A percentile compares a stretch with the other conserved stretches of the same genome.
Evolutionary conservation across 2,888 invertebrate genomes (phyloP).

Genomic region (Tinea trinotella): DNA sequence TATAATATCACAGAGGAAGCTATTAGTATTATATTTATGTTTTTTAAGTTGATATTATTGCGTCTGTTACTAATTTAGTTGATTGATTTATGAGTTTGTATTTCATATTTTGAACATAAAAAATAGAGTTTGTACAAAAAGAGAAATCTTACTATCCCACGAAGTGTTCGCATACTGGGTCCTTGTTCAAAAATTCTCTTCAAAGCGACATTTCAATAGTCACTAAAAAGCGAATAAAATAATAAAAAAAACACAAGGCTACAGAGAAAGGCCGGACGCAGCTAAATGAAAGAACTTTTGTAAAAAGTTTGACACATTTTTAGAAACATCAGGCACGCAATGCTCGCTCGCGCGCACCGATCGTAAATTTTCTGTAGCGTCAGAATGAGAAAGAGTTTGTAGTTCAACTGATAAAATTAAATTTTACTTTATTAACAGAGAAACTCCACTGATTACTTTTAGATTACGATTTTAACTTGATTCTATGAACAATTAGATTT

Average conservation of each 20-base stretch:
- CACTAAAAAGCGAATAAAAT: constrained; percentile 64
- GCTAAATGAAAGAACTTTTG: constrained; percentile 68
- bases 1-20: neutral
- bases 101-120: neutral
- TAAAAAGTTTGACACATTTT: constrained; percentile 73
- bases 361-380: constrained; percentile 68
- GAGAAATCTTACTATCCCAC: constrained; percentile 52
- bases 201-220: constrained; percentile 61
- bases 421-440: neutral
- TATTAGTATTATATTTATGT: neutral
- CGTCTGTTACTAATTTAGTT: neutral
- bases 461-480: no score
- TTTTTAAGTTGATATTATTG: neutral
- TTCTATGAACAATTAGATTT: no score
- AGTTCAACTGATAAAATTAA: constrained; percentile 5
- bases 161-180: constrained; percentile 46
- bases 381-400: constrained; percentile 56
- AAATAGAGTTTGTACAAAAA: constrained; percentile 26
- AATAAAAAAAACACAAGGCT: constrained; percentile 55
- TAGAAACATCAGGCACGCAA: constrained; percentile 69
- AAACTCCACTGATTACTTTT: no score
- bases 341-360: constrained; percentile 54
- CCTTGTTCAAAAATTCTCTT: constrained; percentile 50
- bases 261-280: constrained; percentile 60
- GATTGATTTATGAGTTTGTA: neutral